Evolutionary conservation across 2,888 invertebrate genomes (phyloP).

Genomic region (Temnothorax ravouxi): DNA sequence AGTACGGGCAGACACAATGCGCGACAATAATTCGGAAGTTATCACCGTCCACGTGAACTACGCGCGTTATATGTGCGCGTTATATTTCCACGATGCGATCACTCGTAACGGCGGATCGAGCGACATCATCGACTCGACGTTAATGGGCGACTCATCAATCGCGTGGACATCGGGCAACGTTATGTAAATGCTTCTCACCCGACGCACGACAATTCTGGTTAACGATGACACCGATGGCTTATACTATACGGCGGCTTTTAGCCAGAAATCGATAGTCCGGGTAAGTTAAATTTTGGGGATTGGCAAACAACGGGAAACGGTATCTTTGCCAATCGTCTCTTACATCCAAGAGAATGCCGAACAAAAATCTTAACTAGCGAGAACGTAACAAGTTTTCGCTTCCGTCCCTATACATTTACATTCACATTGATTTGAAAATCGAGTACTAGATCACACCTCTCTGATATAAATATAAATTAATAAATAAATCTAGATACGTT

Average conservation of each 20-base stretch:
- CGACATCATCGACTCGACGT: conserved; percentile 41
- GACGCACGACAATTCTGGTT: conserved; percentile 22
- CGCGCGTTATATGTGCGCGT: conserved; percentile 19
- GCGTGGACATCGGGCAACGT: conserved; percentile 17
- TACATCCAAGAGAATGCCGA: neutral
- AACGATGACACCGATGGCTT: conserved; percentile 32
- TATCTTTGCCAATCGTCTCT: neutral
- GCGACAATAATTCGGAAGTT: conserved; percentile 29
- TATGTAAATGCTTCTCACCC: conserved; percentile 35
- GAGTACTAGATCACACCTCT: neutral
- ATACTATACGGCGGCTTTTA: neutral
- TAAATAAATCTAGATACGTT: neutral
- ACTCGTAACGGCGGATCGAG: neutral
- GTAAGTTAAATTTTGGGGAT: conserved; percentile 19
- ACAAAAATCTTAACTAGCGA: neutral
- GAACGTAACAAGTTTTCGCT: neutral
- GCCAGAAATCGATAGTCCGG: conserved; percentile 3
- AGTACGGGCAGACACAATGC: conserved; percentile 34
- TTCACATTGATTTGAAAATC: neutral
- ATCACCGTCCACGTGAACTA: neutral
- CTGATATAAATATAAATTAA: neutral
- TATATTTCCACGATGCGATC: neutral
- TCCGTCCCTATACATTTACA: neutral
- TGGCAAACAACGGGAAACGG: neutral
- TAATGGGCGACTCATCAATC: conserved; percentile 35